These are phyloP conservation scores for Drosophila setifemur DNA, from an alignment of 1,140 invertebrate species.

Conservation along the genomic window DNA sequence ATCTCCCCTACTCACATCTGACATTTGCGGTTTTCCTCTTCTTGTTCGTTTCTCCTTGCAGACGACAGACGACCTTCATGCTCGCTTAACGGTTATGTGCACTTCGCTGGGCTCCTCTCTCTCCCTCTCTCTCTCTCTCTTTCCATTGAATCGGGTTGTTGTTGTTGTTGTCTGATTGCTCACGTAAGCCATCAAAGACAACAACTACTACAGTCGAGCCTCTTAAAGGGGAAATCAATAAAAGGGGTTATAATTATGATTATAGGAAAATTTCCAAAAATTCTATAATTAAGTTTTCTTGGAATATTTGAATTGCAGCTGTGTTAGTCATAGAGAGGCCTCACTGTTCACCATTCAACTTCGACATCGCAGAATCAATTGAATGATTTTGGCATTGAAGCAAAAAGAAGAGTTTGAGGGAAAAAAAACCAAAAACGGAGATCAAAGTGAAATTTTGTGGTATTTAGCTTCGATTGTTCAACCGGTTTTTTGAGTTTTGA, in stretches of 20 bases:
- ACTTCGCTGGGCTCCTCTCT: conserved; percentile 34
- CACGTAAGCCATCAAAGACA: conserved; percentile 57
- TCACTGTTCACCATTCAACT: background rate
- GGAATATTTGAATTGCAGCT: too few relatives aligned
- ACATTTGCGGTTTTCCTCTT: conserved; percentile 33
- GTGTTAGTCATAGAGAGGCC: background rate
- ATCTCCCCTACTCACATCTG: conserved; percentile 11
- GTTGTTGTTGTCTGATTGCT: conserved; percentile 21
- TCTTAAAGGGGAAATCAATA: too few relatives aligned
- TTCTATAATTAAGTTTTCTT: too few relatives aligned
- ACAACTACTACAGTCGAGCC: background rate
- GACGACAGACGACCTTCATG: conserved; percentile 67
- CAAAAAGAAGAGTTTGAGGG: conserved; percentile 12
- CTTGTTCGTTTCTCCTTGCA: conserved; percentile 43
- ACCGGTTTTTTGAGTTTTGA: conserved; percentile 27
- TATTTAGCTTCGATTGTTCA: conserved; percentile 8
- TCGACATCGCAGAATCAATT: conserved; percentile 4
- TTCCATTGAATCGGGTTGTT: conserved; percentile 3
- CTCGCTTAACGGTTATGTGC: conserved; percentile 65
- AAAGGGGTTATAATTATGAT: too few relatives aligned
- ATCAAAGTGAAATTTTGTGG: conserved; percentile 31
- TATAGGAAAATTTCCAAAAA: too few relatives aligned
- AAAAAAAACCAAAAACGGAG: background rate
- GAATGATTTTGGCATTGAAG: conserved; percentile 32
- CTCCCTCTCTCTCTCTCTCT: conserved; percentile 6